A percentile compares a stretch with the other conserved stretches of the same genome.
Conservation (phyloP, 2,113 vertebrate genomes). For the Lophochroa leadbeateri region DNA sequence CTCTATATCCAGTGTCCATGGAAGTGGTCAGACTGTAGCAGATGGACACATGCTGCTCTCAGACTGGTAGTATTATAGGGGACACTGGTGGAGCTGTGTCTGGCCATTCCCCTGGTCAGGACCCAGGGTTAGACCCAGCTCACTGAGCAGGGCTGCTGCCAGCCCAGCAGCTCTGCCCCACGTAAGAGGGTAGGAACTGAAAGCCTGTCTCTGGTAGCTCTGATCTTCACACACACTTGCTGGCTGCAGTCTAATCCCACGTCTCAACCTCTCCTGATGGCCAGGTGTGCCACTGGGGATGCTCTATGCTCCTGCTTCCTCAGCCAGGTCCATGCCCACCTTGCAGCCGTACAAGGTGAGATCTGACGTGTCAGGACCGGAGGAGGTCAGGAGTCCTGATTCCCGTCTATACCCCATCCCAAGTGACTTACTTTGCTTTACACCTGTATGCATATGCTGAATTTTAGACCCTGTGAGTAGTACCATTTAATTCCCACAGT, state of each 20-base stretch:
- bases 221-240: fast-evolving
- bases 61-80: fast-evolving
- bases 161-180: neutral
- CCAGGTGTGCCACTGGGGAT: neutral
- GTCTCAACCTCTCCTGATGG: neutral
- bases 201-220: neutral
- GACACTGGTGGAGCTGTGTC: neutral
- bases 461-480: neutral
- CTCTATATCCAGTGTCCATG: fast-evolving
- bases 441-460: neutral
- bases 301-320: neutral
- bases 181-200: too few relatives aligned
- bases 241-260: neutral
- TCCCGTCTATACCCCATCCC: neutral
- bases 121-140: neutral
- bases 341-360: fast-evolving
- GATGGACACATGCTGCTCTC: fast-evolving
- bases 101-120: neutral
- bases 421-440: neutral
- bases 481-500: neutral
- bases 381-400: neutral
- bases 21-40: neutral
- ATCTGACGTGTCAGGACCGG: fast-evolving
- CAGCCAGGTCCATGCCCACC: fast-evolving
- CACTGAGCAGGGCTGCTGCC: neutral